Evolutionary conservation across 1,140 invertebrate genomes (phyloP), one percentile per base, ranked within the genome.

Genomic region (Gonioctena quinquepunctata): DNA sequence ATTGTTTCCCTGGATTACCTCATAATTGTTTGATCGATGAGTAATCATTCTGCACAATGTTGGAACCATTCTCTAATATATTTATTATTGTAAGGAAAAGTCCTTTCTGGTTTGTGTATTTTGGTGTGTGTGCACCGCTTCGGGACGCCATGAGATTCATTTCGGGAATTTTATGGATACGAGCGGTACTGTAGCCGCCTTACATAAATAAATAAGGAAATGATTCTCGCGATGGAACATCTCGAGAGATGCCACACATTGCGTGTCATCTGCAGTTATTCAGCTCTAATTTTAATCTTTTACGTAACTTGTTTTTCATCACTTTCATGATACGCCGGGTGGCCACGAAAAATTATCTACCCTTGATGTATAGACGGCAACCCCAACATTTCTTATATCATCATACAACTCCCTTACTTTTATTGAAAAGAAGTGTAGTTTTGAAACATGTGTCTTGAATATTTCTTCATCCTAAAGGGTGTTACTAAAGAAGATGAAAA

Each of bases 191-290:
- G 70, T 73, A 73, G 68, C 67, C 68, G 73, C 59, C 70, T 77
- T 77, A 70, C 66, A 75, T 75, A 77, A 77, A 77, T 77, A 77
- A 77, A 77, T 77, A 77, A 42, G 66, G 72, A 74, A 74, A 77
- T 75, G 76, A 77, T 77, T 76, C 76, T 74, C 66, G 66, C 64
- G 62, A 66, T 69, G 65, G 66, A 48, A 68, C 42, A 33, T 25
- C 2, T 52, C 26, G 48, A 69, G 71, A 72, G 59, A 72, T 49
- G 62, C 67, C 71, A 69, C 71, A 72, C 71, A 69, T 72, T 72
- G 71, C 54, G 56, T 54, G 61, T 62, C 60, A 62, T 68, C 28
- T 69, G 59, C 54, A 67, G 65, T 33, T 57, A 67, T 62, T 27
- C 59, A 21, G 25, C 67, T 61, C 60, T 60, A 61, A 68, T 59